Evolutionary conservation across 2,113 vertebrate genomes (phyloP), one percentile per base, ranked within the genome.

Genomic region (Lophius piscatorius): DNA sequence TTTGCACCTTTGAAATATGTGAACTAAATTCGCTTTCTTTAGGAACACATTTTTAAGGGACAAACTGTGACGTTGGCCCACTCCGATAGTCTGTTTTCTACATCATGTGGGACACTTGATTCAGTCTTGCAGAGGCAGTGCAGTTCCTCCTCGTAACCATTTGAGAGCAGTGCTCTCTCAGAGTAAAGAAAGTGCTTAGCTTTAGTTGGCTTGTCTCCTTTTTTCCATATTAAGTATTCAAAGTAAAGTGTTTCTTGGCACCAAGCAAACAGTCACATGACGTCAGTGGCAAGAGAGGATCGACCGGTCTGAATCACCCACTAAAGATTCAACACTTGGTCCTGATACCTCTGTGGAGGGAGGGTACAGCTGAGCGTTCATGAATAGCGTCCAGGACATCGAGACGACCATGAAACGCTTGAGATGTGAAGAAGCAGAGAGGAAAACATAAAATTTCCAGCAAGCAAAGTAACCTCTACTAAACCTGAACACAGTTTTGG

Each of bases 161-260:
- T 68, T 40, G 86, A 64, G 60, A 0, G 83, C 88, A 79, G 74
- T 83, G 57, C 40, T 81, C 39, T 26, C 73, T 59, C 58, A 73
- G 52, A 56, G 8, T 47, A 62, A 34, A 28, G 45, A 18, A 11
- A 2, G 9, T 6, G 22, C n/a, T n/a, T n/a, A n/a, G n/a, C n/a
- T n/a, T n/a, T 6, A 17, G 11, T 0, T 3, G 17, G 5, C 22
- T 2, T 38, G 34, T 42, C 22, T 18, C 14, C 18, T 46, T 45
- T 22, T 49, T 12, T 6, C 6, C 31, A 5, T 54, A 12, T 50
- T 18, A 21, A 51, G n/a, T 57, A 66, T 72, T 69, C 29, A 61
- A 48, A 51, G 22, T 6, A 3, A 28, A 35, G 57, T 6, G 23
- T 63, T 59, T 56, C 28, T 54, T 36, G 59, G 6, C 9, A 1